Base-by-base conservation (phyloP, 2,888 invertebrate genomes). In the Drosophila mayaguana region DNA sequence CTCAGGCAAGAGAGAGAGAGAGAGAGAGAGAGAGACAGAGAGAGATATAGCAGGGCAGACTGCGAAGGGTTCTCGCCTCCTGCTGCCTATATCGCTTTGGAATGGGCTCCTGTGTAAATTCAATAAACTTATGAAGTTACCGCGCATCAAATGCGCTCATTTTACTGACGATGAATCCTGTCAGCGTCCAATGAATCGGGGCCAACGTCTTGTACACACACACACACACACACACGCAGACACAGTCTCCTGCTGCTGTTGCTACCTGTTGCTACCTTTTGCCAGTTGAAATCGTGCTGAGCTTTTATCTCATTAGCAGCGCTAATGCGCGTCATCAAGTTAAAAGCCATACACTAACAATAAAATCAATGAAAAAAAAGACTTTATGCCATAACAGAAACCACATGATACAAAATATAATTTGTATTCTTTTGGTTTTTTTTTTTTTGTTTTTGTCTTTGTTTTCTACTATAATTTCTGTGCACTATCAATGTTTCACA, bases 71-170 rank as follows among this genome's bases (percentile, higher is more conserved):
- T n/a, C 11, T n/a, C 25, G 8, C 2, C 9, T 2, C 16, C 22
- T 16, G 9, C 1, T 8, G 1, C 14, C 46, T 9, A 0, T 9
- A 1, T 14, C 36, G 5, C 22, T 22, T 38, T 46, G 59, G 20
- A 2, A 25, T 14, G n/a, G 32, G 18, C 4, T 1, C 11, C n/a
- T 64, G 34, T 65, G 69, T 50, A 86, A 83, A 83, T 83, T 83
- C 88, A 83, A 83, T 83, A 77, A 83, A 78, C 88, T 77, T 88
- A 80, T 88, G 69, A 83, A 83, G 74, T 88, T 83, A 83, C 66
- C 78, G 83, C 83, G 65, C 72, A 82, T 88, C 87, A 87, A 82
- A 81, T 79, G 63, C 70, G 78, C 69, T 83, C 83, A 83, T 70
- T 65, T 63, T 65, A 65, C 70, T 64, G 70, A 63, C 72, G 50